These are phyloP conservation scores for Ctenodactylus gundi DNA, from an alignment of 2,113 vertebrate species.

Conservation along the genomic window DNA sequence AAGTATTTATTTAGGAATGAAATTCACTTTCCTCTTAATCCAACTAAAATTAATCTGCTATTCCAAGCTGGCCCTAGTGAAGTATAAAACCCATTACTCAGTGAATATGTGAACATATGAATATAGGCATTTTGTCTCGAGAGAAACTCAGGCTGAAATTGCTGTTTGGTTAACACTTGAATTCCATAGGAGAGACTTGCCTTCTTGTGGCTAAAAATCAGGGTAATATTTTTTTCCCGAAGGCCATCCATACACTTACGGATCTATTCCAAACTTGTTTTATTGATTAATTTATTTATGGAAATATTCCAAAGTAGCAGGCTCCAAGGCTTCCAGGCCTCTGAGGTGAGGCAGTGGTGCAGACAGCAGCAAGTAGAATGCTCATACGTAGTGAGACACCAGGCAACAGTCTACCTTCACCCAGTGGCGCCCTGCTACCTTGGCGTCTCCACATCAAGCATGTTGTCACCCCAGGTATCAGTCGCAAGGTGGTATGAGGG, in stretches of 20 bases:
- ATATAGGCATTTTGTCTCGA: neutral
- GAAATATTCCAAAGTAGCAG: too few species aligned
- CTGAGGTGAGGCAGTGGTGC: too few species aligned
- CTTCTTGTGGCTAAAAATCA: neutral
- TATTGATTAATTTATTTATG: too few species aligned
- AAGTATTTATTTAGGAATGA: neutral
- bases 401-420: too few species aligned
- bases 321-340: too few species aligned
- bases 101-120: constrained; percentile 9
- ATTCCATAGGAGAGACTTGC: neutral
- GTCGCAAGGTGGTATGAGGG: too few species aligned
- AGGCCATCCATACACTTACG: neutral
- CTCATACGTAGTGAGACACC: too few species aligned
- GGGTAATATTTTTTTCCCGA: neutral
- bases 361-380: too few species aligned
- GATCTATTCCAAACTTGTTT: too few species aligned
- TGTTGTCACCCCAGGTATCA: too few species aligned
- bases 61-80: neutral
- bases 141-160: neutral
- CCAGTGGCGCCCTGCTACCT: too few species aligned
- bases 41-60: neutral
- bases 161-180: neutral
- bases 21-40: neutral
- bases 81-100: neutral
- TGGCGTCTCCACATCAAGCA: too few species aligned